These are phyloP conservation scores for Dromococcyx pavoninus DNA, from an alignment of 2,797 vertebrate species.

Conservation along the genomic window DNA sequence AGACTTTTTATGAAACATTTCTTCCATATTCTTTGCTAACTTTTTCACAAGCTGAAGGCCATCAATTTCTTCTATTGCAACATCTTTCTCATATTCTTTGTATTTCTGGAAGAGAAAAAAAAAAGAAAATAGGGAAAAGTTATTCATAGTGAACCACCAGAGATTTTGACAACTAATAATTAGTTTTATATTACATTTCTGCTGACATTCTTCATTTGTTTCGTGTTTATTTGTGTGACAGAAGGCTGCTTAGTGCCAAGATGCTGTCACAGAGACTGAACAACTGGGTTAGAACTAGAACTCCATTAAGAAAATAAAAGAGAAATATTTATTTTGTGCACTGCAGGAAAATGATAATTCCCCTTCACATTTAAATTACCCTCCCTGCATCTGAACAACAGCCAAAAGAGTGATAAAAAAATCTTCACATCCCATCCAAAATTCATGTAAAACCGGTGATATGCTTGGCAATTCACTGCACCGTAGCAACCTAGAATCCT, in stretches of 20 bases:
- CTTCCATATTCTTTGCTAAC: slow-evolving; percentile 95
- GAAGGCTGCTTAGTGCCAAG: neutral
- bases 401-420: neutral
- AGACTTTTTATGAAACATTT: slow-evolving; percentile 97
- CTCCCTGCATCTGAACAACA: neutral
- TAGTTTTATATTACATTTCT: neutral
- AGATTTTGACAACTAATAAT: neutral
- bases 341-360: neutral
- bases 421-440: neutral
- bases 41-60: slow-evolving; percentile 93
- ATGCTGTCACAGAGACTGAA: neutral
- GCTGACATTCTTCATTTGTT: neutral
- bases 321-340: neutral
- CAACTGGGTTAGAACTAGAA: neutral
- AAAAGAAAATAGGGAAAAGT: neutral
- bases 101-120: slow-evolving; percentile 85
- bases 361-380: neutral
- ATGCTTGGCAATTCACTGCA: neutral
- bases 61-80: slow-evolving; percentile 93
- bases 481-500: neutral
- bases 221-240: neutral
- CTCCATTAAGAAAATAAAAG: neutral
- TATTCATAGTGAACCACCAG: neutral
- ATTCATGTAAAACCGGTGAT: neutral
- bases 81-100: slow-evolving; percentile 94